Evolutionary conservation across 2,797 vertebrate genomes (phyloP).

Genomic region (Rhincodon typus): DNA sequence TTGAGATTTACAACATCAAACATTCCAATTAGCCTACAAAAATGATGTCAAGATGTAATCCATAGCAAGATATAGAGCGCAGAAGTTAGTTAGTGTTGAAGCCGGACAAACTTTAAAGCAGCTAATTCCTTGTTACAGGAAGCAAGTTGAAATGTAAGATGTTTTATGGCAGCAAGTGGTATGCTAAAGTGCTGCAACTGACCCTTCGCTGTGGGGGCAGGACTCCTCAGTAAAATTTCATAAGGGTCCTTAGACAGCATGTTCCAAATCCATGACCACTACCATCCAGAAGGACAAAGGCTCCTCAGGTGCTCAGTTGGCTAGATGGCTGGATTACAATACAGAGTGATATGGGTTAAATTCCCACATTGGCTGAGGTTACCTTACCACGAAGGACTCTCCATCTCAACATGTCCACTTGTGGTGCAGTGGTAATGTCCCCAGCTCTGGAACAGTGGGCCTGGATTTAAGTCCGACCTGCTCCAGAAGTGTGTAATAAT

Average conservation of each 20-base stretch:
- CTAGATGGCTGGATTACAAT: too few species aligned
- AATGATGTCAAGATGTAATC: not conserved
- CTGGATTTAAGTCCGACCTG: too few species aligned
- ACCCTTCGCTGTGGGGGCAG: not conserved
- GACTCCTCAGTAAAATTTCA: not conserved
- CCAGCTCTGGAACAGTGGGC: too few species aligned
- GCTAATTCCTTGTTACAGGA: not conserved
- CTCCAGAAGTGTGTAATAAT: too few species aligned
- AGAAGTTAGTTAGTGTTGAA: not conserved
- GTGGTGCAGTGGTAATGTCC: too few species aligned
- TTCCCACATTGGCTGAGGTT: too few species aligned
- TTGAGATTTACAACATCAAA: not conserved
- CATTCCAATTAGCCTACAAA: not conserved
- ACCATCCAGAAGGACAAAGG: too few species aligned
- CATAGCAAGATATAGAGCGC: not conserved
- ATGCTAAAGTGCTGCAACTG: not conserved
- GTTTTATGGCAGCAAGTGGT: not conserved
- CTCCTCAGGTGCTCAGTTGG: too few species aligned
- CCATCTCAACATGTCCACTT: too few species aligned
- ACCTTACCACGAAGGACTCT: too few species aligned
- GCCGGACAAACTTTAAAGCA: not conserved
- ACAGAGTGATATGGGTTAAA: too few species aligned
- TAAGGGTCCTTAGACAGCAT: not conserved
- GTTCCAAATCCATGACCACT: too few species aligned
- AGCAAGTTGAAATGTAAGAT: not conserved